phyloP scores from a whole-genome alignment of 2,113 vertebrate genomes.

The Circaetus cinerascens region DNA sequence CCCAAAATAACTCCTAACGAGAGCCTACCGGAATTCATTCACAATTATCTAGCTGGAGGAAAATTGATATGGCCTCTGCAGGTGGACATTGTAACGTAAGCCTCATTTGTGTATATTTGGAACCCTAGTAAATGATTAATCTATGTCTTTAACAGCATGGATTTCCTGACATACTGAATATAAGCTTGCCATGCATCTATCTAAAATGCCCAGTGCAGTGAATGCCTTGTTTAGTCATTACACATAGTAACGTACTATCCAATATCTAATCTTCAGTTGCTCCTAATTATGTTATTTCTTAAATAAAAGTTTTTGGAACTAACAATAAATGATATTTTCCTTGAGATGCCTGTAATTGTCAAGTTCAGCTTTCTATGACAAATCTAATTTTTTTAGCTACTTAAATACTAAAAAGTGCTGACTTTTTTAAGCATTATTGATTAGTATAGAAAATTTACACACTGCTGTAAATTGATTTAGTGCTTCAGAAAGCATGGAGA shows the following conservation, averaged over 20 bases:
- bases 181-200: background rate
- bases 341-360: background rate
- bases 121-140: background rate
- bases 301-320: background rate
- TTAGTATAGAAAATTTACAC: background rate
- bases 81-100: background rate
- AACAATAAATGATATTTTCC: background rate
- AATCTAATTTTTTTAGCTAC: background rate
- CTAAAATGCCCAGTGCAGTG: background rate
- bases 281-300: background rate
- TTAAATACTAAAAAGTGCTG: background rate
- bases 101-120: background rate
- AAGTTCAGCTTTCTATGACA: background rate
- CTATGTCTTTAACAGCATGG: background rate
- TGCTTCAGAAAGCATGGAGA: background rate
- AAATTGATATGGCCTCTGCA: background rate
- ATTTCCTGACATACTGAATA: background rate
- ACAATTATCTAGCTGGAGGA: too few species aligned
- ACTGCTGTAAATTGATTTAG: background rate
- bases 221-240: background rate
- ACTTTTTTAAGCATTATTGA: background rate
- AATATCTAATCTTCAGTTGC: background rate
- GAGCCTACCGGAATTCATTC: too few species aligned
- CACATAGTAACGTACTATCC: rapidly evolving
- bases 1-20: too few species aligned